phyloP scores from a whole-genome alignment of 2,113 vertebrate genomes.

The Heterochromis multidens region DNA sequence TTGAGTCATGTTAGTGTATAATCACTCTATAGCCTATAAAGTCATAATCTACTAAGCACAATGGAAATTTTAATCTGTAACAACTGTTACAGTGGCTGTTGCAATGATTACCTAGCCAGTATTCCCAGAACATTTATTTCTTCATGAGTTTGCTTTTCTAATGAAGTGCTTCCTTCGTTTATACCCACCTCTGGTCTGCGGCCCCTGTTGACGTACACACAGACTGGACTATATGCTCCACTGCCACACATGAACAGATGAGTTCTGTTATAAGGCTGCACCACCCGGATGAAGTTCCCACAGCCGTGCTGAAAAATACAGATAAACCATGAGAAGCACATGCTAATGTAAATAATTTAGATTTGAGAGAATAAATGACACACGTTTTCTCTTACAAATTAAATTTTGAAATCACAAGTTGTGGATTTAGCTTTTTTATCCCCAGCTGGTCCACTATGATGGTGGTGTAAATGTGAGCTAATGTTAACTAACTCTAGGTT shows the following conservation, averaged over 20 bases:
- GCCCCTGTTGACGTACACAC: conserved; percentile 91
- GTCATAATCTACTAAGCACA: not conserved
- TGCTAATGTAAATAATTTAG: not conserved
- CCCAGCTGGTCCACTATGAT: not conserved
- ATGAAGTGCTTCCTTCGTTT: not conserved
- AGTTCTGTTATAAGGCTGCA: conserved; percentile 92
- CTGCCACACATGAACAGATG: conserved; percentile 95
- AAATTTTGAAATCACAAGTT: not conserved
- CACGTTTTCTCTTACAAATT: not conserved
- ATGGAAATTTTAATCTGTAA: not conserved
- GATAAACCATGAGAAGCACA: not conserved
- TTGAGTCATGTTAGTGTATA: not conserved
- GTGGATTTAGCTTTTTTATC: not conserved
- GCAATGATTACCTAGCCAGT: not conserved
- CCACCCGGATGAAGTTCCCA: conserved; percentile 93
- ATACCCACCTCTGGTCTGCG: conserved; percentile 86
- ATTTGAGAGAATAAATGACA: not conserved
- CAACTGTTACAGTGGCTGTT: not conserved
- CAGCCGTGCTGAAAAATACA: conserved; percentile 86
- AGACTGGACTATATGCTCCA: conserved; percentile 94
- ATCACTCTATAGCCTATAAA: not conserved
- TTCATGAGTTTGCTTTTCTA: not conserved
- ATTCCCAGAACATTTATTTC: not conserved
- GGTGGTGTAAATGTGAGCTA: not conserved
- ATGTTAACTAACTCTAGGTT: not conserved